phyloP scores from a whole-genome alignment of 2,888 invertebrate genomes.

The Chloromyia formosa region DNA sequence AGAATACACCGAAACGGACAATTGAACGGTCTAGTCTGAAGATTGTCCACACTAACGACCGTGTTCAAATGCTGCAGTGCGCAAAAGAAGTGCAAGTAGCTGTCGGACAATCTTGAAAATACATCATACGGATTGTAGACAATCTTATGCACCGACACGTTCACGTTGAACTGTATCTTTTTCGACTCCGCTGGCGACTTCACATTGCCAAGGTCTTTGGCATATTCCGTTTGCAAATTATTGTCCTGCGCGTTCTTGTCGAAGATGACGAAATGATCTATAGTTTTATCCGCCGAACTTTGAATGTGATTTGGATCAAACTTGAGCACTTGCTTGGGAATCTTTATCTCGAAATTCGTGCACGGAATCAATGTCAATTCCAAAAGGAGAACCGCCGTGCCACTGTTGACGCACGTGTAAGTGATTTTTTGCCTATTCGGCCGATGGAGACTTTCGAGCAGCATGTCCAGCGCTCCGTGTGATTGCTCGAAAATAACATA shows the following conservation, averaged over 20 bases:
- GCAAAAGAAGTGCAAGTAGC: slow-evolving; percentile 62
- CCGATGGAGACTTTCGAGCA: slow-evolving; percentile 50
- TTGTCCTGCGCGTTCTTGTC: slow-evolving; percentile 59
- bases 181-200: slow-evolving; percentile 38
- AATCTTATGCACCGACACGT: slow-evolving; percentile 59
- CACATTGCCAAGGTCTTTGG: slow-evolving; percentile 54
- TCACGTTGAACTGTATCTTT: slow-evolving; percentile 60
- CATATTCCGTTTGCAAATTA: slow-evolving; percentile 60
- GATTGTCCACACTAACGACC: slow-evolving; percentile 44
- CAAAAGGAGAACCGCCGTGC: slow-evolving; percentile 65
- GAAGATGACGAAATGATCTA: slow-evolving; percentile 57
- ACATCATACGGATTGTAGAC: slow-evolving; percentile 58
- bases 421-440: slow-evolving; percentile 50
- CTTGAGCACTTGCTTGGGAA: slow-evolving; percentile 60
- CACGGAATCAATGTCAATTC: slow-evolving; percentile 64
- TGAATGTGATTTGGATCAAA: slow-evolving; percentile 58
- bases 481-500: slow-evolving; percentile 55
- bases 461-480: slow-evolving; percentile 53
- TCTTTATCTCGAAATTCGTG: slow-evolving; percentile 54
- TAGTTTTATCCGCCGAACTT: slow-evolving; percentile 52
- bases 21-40: not conserved
- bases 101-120: slow-evolving; percentile 58
- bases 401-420: slow-evolving; percentile 64
- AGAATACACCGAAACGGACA: slow-evolving; percentile 61
- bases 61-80: slow-evolving; percentile 57